These are phyloP conservation scores for Dilophus febrilis DNA, from an alignment of 2,888 invertebrate species.

Conservation along the genomic window DNA sequence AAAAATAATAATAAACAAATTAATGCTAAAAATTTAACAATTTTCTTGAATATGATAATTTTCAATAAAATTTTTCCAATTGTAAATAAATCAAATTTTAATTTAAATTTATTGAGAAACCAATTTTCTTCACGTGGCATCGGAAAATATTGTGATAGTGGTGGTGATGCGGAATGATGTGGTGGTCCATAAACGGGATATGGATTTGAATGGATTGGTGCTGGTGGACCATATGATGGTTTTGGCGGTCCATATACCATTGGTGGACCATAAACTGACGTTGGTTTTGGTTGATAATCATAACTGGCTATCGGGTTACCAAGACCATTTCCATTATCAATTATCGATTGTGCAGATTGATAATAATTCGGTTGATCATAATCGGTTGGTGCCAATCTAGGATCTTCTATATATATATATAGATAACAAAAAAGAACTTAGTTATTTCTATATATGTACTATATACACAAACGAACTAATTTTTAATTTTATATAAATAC, in stretches of 20 bases:
- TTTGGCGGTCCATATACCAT: conserved; percentile 29
- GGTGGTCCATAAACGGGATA: conserved; percentile 15
- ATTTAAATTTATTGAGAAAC: conserved; percentile 46
- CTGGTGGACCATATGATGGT: conserved; percentile 32
- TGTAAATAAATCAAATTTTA: conserved; percentile 53
- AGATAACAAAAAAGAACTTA: too few species aligned
- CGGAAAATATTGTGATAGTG: conserved; percentile 13
- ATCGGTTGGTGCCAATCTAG: too few species aligned
- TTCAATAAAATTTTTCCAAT: conserved; percentile 59
- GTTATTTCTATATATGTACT: too few species aligned
- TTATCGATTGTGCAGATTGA: too few species aligned
- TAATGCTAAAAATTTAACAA: conserved; percentile 61
- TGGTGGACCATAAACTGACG: conserved; percentile 28
- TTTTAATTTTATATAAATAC: not conserved
- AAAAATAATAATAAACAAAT: conserved; percentile 59
- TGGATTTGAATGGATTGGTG: conserved; percentile 19
- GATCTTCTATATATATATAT: too few species aligned
- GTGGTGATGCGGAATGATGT: conserved; percentile 11
- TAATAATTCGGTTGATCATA: too few species aligned
- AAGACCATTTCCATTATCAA: too few species aligned
- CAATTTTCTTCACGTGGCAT: conserved; percentile 27
- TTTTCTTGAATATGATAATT: conserved; percentile 61
- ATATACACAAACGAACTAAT: too few species aligned
- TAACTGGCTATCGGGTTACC: too few species aligned
- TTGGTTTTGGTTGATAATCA: too few species aligned